These are phyloP conservation scores for Mixornis gularis DNA, from an alignment of 2,113 vertebrate genomes.

Conservation along the genomic window DNA sequence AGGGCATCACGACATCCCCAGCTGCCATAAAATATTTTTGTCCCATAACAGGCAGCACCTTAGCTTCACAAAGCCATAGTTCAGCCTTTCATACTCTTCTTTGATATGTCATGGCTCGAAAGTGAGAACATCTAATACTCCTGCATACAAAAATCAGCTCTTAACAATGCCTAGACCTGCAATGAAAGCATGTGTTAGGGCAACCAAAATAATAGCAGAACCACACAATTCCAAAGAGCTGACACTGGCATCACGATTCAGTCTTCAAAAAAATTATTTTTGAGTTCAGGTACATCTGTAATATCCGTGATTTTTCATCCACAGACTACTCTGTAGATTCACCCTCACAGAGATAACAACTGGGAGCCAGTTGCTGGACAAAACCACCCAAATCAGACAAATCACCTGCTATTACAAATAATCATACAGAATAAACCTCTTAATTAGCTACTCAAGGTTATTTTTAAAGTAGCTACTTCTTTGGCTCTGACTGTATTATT, in stretches of 20 bases:
- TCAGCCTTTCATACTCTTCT: not conserved
- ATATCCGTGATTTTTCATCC: not conserved
- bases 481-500: not conserved
- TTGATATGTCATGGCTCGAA: not conserved
- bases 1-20: not conserved
- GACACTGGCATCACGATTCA: not conserved
- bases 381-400: not conserved
- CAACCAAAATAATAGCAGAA: not conserved
- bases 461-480: not conserved
- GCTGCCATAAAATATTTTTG: not conserved
- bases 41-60: not conserved
- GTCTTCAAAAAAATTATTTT: not conserved
- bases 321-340: not conserved
- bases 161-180: not conserved
- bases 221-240: not conserved
- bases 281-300: not conserved
- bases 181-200: not conserved
- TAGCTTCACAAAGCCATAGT: not conserved
- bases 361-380: not conserved
- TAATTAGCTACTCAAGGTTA: not conserved
- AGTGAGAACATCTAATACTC: not conserved
- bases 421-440: not conserved
- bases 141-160: not conserved
- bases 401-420: not conserved
- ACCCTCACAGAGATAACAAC: not conserved